A percentile compares a stretch with the other conserved stretches of the same genome.
These are phyloP conservation scores for Calosoma granatense DNA, from an alignment of 1,140 invertebrate species.

Conservation along the genomic window DNA sequence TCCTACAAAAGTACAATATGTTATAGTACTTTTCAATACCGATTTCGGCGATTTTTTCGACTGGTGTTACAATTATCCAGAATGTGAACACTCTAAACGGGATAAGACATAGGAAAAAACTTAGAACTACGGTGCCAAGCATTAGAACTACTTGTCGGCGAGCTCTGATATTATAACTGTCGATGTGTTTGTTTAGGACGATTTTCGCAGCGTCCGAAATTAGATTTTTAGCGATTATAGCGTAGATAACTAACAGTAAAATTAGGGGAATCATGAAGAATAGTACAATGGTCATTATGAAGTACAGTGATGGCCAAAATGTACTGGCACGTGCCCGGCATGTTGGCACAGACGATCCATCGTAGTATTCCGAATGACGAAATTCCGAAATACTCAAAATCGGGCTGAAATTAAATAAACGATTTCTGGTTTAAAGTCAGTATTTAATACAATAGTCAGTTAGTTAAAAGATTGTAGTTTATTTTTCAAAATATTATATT, in stretches of 20 bases:
- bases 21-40: conserved; percentile 66
- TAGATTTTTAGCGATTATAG: conserved; percentile 63
- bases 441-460: too few species aligned
- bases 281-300: conserved; percentile 55
- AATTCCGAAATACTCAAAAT: conserved; percentile 54
- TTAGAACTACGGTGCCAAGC: conserved; percentile 71
- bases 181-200: conserved; percentile 46
- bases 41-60: conserved; percentile 44
- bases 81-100: conserved; percentile 75
- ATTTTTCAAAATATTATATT: too few species aligned
- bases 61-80: conserved; percentile 60
- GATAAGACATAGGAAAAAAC: conserved; percentile 78
- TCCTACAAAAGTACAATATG: conserved; percentile 68
- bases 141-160: conserved; percentile 66
- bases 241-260: conserved; percentile 65
- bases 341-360: conserved; percentile 41
- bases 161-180: conserved; percentile 48
- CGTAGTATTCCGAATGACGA: conserved; percentile 40
- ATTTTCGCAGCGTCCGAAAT: conserved; percentile 50
- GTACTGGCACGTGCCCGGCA: conserved; percentile 58
- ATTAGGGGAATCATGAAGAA: conserved; percentile 70
- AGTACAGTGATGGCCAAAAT: conserved; percentile 60
- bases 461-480: too few species aligned
- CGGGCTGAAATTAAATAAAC: conserved; percentile 44
- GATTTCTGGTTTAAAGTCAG: too few species aligned